Evolutionary conservation across 2,888 invertebrate species (phyloP).

Genomic region (Dynastes grantii): DNA sequence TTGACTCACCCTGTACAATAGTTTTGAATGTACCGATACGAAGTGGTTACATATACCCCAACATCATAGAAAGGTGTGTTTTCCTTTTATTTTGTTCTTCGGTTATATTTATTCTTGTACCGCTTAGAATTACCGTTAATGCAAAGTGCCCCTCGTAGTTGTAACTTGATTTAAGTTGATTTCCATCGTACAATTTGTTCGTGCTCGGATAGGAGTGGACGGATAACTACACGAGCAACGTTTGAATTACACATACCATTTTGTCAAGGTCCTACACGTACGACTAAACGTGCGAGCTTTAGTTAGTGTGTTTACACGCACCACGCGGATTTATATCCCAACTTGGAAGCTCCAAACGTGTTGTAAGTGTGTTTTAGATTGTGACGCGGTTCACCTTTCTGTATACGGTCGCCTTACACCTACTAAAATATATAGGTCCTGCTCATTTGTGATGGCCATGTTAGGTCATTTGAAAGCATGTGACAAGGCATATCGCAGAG

Average conservation of each 20-base stretch:
- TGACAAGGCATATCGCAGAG: not conserved
- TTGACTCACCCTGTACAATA: no score
- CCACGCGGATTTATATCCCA: constrained; percentile 44
- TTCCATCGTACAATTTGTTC: constrained; percentile 52
- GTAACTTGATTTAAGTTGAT: constrained; percentile 53
- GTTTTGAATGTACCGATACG: not conserved
- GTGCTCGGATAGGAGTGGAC: constrained; percentile 49
- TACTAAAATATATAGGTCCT: constrained; percentile 36
- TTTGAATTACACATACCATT: constrained; percentile 51
- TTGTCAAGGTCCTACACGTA: constrained; percentile 37
- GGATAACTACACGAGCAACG: constrained; percentile 47
- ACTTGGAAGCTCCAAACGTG: constrained; percentile 43
- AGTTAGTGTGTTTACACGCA: constrained; percentile 47
- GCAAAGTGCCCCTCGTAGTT: constrained; percentile 42
- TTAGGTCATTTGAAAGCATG: not conserved
- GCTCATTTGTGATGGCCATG: constrained; percentile 5
- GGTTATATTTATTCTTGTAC: constrained; percentile 34
- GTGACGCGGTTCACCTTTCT: constrained; percentile 45
- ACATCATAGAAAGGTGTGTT: not conserved
- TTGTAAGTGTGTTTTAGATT: constrained; percentile 44
- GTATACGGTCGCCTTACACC: constrained; percentile 38
- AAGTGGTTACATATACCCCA: no score
- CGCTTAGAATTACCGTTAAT: constrained; percentile 50
- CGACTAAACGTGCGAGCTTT: constrained; percentile 40
- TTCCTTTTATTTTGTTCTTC: constrained; percentile 28